phyloP scores from a whole-genome alignment of 2,888 invertebrate species.

The Euproctis similis region DNA sequence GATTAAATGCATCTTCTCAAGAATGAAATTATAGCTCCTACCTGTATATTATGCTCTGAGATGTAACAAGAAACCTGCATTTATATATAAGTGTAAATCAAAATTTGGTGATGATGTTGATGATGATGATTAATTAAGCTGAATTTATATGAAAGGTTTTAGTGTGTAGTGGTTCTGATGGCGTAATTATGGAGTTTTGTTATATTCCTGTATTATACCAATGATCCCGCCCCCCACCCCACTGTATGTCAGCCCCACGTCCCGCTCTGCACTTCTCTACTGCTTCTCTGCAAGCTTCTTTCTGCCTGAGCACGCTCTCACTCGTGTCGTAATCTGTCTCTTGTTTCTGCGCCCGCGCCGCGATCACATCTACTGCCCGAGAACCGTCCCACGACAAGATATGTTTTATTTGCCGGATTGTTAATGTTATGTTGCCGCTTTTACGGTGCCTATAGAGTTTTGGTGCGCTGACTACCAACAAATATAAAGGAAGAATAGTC shows the following conservation, averaged over 20 bases:
- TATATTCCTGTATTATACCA: conserved; percentile 72
- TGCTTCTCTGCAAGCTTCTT: conserved; percentile 76
- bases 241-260: conserved; percentile 72
- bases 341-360: conserved; percentile 50
- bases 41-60: too few species aligned
- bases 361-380: conserved; percentile 33
- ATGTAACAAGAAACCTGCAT: neutral
- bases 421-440: conserved; percentile 68
- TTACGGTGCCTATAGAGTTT: conserved; percentile 53
- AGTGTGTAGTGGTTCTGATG: conserved; percentile 53
- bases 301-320: conserved; percentile 74
- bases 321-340: conserved; percentile 53
- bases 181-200: conserved; percentile 55
- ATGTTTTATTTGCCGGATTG: conserved; percentile 61
- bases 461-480: conserved; percentile 40
- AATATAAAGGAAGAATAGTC: neutral
- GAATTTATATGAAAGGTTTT: conserved; percentile 45
- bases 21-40: too few species aligned
- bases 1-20: conserved; percentile 33
- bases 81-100: neutral
- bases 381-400: conserved; percentile 43
- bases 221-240: conserved; percentile 61
- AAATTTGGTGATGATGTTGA: conserved; percentile 18
- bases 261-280: conserved; percentile 76
- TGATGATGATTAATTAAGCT: too few species aligned